Percentiles rank a stretch among this genome's conserved stretches.
Conservation (phyloP, 2,797 vertebrate genomes). For the Oceanodroma leucorhoa region DNA sequence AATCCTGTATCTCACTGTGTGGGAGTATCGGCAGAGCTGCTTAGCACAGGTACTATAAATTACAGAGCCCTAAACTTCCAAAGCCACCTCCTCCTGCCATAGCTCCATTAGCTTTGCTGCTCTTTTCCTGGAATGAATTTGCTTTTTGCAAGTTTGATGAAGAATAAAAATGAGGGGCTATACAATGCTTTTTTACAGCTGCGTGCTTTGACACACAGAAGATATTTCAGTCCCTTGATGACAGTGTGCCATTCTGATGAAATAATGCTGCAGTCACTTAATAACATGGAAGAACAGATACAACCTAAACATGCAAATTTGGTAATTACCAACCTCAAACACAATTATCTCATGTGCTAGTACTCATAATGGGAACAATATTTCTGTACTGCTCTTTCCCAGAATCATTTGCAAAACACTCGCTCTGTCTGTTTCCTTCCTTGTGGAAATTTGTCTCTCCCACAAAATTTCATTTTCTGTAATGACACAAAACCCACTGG, state of each 20-base stretch:
- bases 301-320: constrained; percentile 50
- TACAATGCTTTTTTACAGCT: not conserved
- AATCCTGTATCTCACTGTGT: not conserved
- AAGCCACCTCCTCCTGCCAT: not conserved
- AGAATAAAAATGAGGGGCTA: not conserved
- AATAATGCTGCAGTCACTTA: constrained; percentile 36
- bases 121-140: not conserved
- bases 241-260: not conserved
- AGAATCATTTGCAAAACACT: constrained; percentile 16
- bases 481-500: not conserved
- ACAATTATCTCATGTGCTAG: constrained; percentile 53
- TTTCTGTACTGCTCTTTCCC: not conserved
- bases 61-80: not conserved
- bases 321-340: constrained; percentile 49
- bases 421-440: not conserved
- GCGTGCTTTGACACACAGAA: not conserved
- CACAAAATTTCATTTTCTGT: constrained; percentile 47
- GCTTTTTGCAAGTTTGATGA: not conserved
- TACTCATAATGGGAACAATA: constrained; percentile 30
- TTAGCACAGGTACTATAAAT: not conserved
- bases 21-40: not conserved
- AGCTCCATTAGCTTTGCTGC: not conserved
- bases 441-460: constrained; percentile 42
- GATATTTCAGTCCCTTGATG: constrained; percentile 4
- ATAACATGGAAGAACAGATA: constrained; percentile 30